Base-by-base conservation (phyloP, 1,140 invertebrate genomes). In the Aethina tumida region DNA sequence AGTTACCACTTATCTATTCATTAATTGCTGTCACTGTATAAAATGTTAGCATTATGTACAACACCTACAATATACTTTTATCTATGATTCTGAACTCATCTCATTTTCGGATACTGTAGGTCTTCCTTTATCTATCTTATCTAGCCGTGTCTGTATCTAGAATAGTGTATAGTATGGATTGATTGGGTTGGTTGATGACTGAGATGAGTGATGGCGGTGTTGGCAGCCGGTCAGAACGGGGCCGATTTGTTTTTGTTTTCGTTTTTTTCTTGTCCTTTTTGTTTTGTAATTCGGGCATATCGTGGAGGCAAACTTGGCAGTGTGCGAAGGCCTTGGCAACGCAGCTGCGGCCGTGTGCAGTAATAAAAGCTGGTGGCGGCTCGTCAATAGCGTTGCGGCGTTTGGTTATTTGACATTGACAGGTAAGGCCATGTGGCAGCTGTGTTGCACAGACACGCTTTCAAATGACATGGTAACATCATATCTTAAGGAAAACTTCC, bases 381-480 rank as follows among this genome's bases (percentile, higher is more conserved):
- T 26, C 10, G 31, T 17, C 31, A 34, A 21, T 20, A 17, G 22
- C 22, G 31, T 34, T 17, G 26, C 40, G 35, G 24, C 43, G 22
- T 24, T 33, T 39, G 28, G 30, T 43, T 19, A n/a, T n/a, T n/a
- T n/a, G n/a, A n/a, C n/a, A n/a, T n/a, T n/a, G 47, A 43, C 55
- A 56, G 52, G 55, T 58, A 55, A 59, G 55, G 49, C 47, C 49
- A 39, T 45, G 36, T 41, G 43, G 42, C 46, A 54, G 58, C 56
- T 59, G n/a, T n/a, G n/a, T n/a, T n/a, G 58, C 55, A 55, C 56
- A 54, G 58, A 53, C n/a, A n/a, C n/a, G n/a, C n/a, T n/a, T n/a
- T n/a, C n/a, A n/a, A n/a, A n/a, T n/a, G n/a, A n/a, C n/a, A n/a
- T n/a, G n/a, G n/a, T n/a, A n/a, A n/a, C n/a, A n/a, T n/a, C n/a